Percentiles rank a stretch among this genome's conserved stretches.
Evolutionary conservation across 2,797 vertebrate genomes (phyloP).

Genomic region (Neomorphus geoffroyi): DNA sequence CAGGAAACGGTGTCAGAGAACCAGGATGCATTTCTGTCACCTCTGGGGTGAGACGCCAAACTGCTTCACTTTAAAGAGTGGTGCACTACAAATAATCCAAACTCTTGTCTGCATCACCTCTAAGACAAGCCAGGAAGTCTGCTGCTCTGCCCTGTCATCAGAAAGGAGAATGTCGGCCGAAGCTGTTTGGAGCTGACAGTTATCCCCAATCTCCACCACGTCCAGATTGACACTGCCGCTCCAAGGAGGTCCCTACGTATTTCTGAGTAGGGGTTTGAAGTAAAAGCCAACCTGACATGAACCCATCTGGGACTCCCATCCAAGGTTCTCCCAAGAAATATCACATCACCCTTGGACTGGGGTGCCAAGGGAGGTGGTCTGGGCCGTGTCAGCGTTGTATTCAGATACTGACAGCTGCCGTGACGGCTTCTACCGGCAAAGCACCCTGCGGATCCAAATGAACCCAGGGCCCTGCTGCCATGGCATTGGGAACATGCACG

Average conservation of each 20-base stretch:
- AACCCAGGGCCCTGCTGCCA: not conserved
- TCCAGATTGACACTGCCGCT: not conserved
- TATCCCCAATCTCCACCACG: not conserved
- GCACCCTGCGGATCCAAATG: not conserved
- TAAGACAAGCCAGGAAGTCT: not conserved
- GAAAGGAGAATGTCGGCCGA: not conserved
- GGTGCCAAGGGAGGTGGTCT: not conserved
- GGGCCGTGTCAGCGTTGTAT: not conserved
- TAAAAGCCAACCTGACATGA: not conserved
- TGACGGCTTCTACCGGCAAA: not conserved
- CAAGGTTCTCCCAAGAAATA: not conserved
- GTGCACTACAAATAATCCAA: not conserved
- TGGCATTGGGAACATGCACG: rapidly evolving
- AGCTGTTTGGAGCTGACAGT: slow-evolving; percentile 15
- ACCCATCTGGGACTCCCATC: not conserved
- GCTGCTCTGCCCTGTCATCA: not conserved
- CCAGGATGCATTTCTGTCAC: not conserved
- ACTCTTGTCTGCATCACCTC: not conserved
- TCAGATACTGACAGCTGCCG: not conserved
- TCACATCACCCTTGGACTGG: not conserved
- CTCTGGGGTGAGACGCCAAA: not conserved
- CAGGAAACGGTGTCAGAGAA: not conserved
- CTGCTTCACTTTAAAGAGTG: not conserved
- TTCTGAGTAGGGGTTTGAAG: not conserved
- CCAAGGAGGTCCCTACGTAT: not conserved